A percentile compares a stretch with the other conserved stretches of the same genome.
These are phyloP conservation scores for Pantherophis vulpinus DNA, from an alignment of 2,797 vertebrate genomes.

Conservation along the genomic window DNA sequence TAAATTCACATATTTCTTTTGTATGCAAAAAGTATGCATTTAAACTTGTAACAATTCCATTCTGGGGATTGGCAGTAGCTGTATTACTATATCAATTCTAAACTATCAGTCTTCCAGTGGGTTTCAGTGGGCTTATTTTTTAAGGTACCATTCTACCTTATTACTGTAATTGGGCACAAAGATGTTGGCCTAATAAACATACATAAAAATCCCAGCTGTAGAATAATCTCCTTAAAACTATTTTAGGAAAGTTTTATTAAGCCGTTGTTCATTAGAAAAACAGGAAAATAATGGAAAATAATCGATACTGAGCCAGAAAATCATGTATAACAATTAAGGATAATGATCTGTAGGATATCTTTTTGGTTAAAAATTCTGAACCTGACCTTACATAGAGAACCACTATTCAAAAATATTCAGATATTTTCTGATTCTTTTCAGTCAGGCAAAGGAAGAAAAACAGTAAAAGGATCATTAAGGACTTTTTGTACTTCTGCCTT, in stretches of 20 bases:
- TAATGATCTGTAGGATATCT: conserved; percentile 1
- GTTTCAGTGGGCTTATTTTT: neutral
- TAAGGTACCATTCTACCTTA: neutral
- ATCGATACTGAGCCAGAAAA: neutral
- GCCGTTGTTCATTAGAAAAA: conserved; percentile 1
- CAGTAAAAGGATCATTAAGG: neutral
- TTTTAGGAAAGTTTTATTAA: conserved; percentile 1
- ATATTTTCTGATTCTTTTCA: neutral
- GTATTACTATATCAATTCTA: neutral
- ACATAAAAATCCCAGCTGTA: neutral
- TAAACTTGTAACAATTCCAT: neutral
- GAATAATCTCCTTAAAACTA: neutral
- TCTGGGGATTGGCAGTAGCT: neutral
- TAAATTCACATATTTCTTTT: neutral
- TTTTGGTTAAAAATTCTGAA: neutral
- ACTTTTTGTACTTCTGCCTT: neutral
- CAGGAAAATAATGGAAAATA: neutral
- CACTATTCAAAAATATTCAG: neutral
- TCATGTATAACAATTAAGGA: neutral
- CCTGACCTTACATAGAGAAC: neutral
- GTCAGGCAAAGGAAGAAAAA: neutral
- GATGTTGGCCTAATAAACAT: neutral
- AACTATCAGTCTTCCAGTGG: neutral
- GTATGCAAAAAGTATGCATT: neutral
- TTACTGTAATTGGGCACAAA: neutral